These are phyloP conservation scores for Mesoclemmys tuberculata DNA, from an alignment of 2,113 vertebrate genomes.

Conservation along the genomic window DNA sequence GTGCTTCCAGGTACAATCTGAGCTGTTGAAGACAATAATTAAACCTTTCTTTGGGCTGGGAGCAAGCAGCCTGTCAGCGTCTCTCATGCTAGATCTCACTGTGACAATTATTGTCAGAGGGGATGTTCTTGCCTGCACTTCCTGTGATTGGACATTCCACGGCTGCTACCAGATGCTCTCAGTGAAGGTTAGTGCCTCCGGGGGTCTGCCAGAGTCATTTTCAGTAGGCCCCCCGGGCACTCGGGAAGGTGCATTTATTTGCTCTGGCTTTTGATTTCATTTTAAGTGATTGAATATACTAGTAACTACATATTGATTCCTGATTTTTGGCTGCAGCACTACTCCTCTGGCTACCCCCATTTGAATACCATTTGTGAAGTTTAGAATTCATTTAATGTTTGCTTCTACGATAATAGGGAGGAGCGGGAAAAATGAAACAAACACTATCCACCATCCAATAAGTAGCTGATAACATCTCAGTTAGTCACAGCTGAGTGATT, in stretches of 20 bases:
- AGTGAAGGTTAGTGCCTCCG: background rate
- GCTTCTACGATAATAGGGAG: background rate
- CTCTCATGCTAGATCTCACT: background rate
- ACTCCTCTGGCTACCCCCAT: background rate
- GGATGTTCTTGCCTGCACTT: background rate
- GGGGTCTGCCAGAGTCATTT: background rate
- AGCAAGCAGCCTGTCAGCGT: background rate
- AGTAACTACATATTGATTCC: background rate
- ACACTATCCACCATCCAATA: background rate
- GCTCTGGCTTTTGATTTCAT: background rate
- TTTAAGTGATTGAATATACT: background rate
- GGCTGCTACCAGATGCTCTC: background rate
- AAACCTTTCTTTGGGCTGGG: background rate
- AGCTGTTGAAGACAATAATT: background rate
- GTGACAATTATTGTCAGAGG: background rate
- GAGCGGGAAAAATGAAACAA: background rate
- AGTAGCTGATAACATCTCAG: background rate
- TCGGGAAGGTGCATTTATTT: background rate
- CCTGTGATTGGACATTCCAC: background rate
- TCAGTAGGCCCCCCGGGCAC: background rate
- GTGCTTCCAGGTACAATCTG: background rate
- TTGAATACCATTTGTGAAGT: background rate
- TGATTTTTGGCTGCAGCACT: background rate
- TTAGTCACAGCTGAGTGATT: background rate
- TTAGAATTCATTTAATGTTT: background rate